Evolutionary conservation across 1,140 invertebrate genomes (phyloP).

Genomic region (Pseudomyrmex pallidus): DNA sequence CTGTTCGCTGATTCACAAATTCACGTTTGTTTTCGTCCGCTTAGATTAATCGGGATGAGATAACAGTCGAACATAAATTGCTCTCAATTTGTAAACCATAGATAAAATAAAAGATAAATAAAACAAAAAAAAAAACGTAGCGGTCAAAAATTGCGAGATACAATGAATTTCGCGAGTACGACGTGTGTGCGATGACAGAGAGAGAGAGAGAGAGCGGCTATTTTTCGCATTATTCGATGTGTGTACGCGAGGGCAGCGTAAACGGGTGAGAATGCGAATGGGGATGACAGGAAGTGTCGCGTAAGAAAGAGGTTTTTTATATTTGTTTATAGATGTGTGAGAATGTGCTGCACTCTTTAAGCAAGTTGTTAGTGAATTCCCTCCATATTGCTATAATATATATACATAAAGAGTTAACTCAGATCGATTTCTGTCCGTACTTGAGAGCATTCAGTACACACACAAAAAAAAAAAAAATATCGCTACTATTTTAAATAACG

Average conservation of each 20-base stretch:
- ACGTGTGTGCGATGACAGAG: neutral
- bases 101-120: neutral
- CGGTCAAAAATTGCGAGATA: neutral
- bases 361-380: constrained; percentile 84
- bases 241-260: constrained; percentile 19
- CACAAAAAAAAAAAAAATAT: constrained; percentile 68
- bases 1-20: constrained; percentile 1
- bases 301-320: constrained; percentile 79
- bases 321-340: constrained; percentile 83
- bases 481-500: constrained; percentile 84
- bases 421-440: constrained; percentile 81
- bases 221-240: constrained; percentile 13
- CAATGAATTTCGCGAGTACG: constrained; percentile 9
- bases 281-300: constrained; percentile 56
- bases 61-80: neutral
- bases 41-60: neutral
- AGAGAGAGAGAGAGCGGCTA: neutral
- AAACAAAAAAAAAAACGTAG: neutral
- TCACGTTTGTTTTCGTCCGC: neutral
- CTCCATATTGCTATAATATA: constrained; percentile 82
- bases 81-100: constrained; percentile 4
- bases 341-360: constrained; percentile 78
- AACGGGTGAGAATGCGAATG: constrained; percentile 46
- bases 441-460: constrained; percentile 79
- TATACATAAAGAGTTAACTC: constrained; percentile 71